phyloP scores from a whole-genome alignment of 2,113 vertebrate genomes.

The Cranoglanis bouderius region DNA sequence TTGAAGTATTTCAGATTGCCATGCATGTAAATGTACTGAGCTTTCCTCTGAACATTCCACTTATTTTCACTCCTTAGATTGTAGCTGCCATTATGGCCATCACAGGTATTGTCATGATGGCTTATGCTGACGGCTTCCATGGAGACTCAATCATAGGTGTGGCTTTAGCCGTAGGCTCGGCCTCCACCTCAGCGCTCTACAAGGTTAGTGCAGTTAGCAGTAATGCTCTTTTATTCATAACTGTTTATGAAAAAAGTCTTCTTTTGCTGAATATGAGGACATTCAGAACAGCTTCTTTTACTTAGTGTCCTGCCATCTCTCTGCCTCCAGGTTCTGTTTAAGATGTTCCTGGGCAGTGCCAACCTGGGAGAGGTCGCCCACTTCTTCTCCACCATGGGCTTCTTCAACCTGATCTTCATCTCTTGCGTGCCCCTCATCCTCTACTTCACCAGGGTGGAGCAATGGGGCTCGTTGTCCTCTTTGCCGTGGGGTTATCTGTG shows the following conservation, averaged over 20 bases:
- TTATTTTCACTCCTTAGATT: constrained; percentile 77
- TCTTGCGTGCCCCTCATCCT: constrained; percentile 92
- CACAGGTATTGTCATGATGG: constrained; percentile 99
- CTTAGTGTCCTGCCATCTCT: constrained; percentile 9
- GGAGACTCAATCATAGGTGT: constrained; percentile 95
- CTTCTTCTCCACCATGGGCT: constrained; percentile 94
- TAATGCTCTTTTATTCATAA: constrained; percentile 8
- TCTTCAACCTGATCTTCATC: constrained; percentile 98
- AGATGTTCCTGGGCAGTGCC: constrained; percentile 97
- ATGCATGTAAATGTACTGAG: background rate
- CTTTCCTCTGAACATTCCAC: background rate
- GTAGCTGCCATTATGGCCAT: constrained; percentile 99
- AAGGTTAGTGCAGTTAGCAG: constrained; percentile 77
- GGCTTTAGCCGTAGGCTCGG: constrained; percentile 94
- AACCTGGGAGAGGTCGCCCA: constrained; percentile 94
- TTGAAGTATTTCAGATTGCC: background rate
- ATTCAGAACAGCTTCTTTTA: background rate
- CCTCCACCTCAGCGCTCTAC: constrained; percentile 93
- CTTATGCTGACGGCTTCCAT: constrained; percentile 96
- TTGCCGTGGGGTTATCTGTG: constrained; percentile 96
- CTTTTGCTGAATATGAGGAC: background rate
- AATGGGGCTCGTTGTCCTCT: constrained; percentile 92
- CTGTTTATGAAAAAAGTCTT: background rate
- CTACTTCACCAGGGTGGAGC: constrained; percentile 94
- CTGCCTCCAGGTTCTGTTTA: constrained; percentile 87